Evolutionary conservation across 2,797 vertebrate genomes (phyloP).

Genomic region (Sebastes diaconus): DNA sequence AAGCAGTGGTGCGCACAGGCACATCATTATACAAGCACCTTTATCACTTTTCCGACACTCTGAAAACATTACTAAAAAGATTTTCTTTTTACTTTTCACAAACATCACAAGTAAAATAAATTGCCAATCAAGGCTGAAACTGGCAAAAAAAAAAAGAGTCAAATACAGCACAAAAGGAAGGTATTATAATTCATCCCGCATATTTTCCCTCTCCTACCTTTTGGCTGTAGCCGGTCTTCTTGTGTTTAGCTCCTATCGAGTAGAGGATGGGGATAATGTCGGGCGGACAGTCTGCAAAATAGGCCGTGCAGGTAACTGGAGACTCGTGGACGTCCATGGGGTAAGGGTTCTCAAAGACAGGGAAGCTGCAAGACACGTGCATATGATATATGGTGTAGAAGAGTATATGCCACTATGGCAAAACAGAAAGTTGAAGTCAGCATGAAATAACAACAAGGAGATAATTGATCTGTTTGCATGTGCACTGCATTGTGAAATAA

Average conservation of each 20-base stretch:
- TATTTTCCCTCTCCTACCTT: constrained; percentile 82
- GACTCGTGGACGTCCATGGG: constrained; percentile 98
- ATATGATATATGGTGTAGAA: not conserved
- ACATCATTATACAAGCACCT: not conserved
- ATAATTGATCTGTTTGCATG: not conserved
- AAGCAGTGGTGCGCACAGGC: not conserved
- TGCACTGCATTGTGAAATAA: not conserved
- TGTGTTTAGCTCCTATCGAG: constrained; percentile 97
- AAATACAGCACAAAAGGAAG: not conserved
- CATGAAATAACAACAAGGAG: not conserved
- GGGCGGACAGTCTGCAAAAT: constrained; percentile 96
- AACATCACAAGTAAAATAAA: not conserved
- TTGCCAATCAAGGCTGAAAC: not conserved
- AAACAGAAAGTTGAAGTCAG: not conserved
- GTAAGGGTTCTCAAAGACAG: constrained; percentile 99
- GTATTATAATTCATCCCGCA: not conserved
- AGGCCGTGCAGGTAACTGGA: constrained; percentile 97
- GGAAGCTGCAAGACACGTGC: constrained; percentile 85
- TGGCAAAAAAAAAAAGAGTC: not conserved
- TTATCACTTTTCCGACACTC: not conserved
- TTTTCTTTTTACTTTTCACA: not conserved
- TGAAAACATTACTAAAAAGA: not conserved
- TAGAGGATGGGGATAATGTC: constrained; percentile 97
- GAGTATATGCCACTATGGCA: not conserved
- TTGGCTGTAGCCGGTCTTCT: constrained; percentile 97